phyloP scores from a whole-genome alignment of 37 sponge, comb jelly and placozoan species.

The Crambe crambe region DNA sequence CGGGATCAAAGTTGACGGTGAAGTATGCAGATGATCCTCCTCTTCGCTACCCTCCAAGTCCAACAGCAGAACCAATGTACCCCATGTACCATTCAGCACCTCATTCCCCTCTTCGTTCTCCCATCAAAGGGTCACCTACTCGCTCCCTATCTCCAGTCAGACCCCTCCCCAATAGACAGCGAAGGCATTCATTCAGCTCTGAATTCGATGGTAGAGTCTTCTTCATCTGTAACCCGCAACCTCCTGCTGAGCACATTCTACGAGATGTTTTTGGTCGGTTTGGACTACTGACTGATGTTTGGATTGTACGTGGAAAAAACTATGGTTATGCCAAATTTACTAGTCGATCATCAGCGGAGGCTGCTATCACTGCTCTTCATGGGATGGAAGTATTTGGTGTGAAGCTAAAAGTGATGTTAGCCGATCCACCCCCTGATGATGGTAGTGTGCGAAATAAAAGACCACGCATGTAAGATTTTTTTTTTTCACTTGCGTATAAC shows the following conservation, averaged over 20 bases:
- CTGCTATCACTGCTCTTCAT: constrained; percentile 88
- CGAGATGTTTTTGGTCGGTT: constrained; percentile 85
- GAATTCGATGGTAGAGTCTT: constrained; percentile 83
- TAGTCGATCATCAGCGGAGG: constrained; percentile 76
- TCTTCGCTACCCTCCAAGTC: constrained; percentile 59
- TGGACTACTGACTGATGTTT: constrained; percentile 86
- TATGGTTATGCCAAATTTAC: constrained; percentile 94
- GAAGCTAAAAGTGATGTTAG: constrained; percentile 84
- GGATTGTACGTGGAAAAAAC: constrained; percentile 88
- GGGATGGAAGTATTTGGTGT: constrained; percentile 88
- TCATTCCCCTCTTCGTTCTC: constrained; percentile 57
- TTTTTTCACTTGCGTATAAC: too few relatives aligned
- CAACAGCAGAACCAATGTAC: constrained; percentile 57
- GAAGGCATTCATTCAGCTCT: constrained; percentile 62
- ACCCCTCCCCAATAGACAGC: constrained; percentile 43
- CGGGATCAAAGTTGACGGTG: constrained; percentile 86
- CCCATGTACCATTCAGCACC: constrained; percentile 63
- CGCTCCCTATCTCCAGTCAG: constrained; percentile 79
- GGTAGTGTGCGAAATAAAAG: constrained; percentile 20
- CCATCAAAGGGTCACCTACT: constrained; percentile 58
- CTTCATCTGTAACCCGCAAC: constrained; percentile 88
- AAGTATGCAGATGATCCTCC: constrained; percentile 91
- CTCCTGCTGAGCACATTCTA: constrained; percentile 81
- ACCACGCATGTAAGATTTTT: constrained; percentile 35
- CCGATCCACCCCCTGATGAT: constrained; percentile 82